phyloP scores from a whole-genome alignment of 2,888 invertebrate genomes.

The Isotomurus palustris region DNA sequence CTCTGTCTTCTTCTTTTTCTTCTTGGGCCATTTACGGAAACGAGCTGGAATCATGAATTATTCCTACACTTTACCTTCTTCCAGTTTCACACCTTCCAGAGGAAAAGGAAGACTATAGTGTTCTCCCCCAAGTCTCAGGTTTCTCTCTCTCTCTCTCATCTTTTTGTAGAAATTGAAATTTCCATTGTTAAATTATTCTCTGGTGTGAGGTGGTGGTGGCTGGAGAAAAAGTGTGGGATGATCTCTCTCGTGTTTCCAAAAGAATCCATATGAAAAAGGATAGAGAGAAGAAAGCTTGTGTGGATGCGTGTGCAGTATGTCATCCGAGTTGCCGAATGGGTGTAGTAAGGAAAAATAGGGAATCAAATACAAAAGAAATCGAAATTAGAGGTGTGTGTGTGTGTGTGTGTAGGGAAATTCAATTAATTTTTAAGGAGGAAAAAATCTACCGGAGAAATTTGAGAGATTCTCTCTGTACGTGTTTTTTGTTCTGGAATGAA shows the following conservation, averaged over 20 bases:
- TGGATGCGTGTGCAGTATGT: too few relatives aligned
- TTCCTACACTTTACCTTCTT: conserved; percentile 16
- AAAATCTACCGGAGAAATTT: background rate
- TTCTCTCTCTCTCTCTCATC: background rate
- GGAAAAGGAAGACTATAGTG: background rate
- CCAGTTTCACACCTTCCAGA: background rate
- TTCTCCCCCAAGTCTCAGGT: conserved; percentile 12
- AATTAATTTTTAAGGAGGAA: background rate
- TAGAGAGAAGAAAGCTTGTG: too few relatives aligned
- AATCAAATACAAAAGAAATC: too few relatives aligned
- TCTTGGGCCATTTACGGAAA: conserved; percentile 9
- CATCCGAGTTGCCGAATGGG: too few relatives aligned
- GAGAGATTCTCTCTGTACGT: too few relatives aligned
- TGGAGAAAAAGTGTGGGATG: too few relatives aligned
- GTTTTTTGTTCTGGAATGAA: too few relatives aligned
- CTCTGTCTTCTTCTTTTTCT: background rate
- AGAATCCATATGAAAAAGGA: too few relatives aligned
- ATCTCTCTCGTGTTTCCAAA: too few relatives aligned
- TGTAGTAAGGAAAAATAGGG: too few relatives aligned
- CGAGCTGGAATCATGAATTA: conserved; percentile 34
- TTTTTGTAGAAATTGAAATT: background rate
- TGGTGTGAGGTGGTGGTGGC: background rate
- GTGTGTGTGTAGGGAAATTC: too few relatives aligned
- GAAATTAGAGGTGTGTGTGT: too few relatives aligned
- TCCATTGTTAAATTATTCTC: background rate